These are phyloP conservation scores for Esox niger DNA, from an alignment of 2,113 vertebrate genomes.

Conservation along the genomic window DNA sequence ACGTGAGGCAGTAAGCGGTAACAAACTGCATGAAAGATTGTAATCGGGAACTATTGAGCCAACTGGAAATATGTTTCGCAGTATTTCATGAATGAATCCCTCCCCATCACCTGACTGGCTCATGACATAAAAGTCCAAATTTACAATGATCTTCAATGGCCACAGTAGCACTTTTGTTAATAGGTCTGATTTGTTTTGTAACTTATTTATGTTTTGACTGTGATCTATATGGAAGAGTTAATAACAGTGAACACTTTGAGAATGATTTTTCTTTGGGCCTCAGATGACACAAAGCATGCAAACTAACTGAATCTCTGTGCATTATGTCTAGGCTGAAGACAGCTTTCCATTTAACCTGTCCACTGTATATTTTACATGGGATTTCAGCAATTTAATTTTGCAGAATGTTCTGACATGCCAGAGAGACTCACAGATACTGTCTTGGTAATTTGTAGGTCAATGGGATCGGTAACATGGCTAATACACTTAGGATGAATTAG, in stretches of 20 bases:
- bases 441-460: background rate
- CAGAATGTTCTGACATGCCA: background rate
- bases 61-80: too few relatives aligned
- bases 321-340: background rate
- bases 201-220: background rate
- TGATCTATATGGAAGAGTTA: background rate
- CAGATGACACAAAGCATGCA: background rate
- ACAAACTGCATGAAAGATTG: too few relatives aligned
- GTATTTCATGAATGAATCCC: too few relatives aligned
- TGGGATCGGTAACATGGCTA: conserved; percentile 32
- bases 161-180: conserved; percentile 11
- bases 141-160: too few relatives aligned
- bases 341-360: background rate
- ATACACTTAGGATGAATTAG: conserved; percentile 49
- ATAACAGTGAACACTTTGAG: background rate
- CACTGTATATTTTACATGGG: too few relatives aligned
- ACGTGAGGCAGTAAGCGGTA: too few relatives aligned
- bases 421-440: background rate
- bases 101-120: too few relatives aligned
- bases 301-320: background rate
- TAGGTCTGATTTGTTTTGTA: background rate
- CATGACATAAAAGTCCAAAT: too few relatives aligned
- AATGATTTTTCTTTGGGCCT: background rate
- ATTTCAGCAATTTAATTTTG: too few relatives aligned
- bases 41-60: too few relatives aligned